phyloP scores from a whole-genome alignment of 37 sponge, comb jelly and placozoan genomes.

The Aplysina aerophoba region DNA sequence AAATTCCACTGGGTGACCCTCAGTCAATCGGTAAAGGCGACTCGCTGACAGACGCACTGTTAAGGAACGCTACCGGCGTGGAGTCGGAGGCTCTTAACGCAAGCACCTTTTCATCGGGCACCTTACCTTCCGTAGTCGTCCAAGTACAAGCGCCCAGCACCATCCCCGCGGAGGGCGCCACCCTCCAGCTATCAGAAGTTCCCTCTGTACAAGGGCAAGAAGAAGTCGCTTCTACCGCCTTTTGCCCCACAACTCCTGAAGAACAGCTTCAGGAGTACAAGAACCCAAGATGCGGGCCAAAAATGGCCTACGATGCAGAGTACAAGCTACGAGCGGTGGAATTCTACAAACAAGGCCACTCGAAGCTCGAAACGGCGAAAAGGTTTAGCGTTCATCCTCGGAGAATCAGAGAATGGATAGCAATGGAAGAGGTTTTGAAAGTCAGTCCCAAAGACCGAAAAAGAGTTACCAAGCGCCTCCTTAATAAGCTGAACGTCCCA shows the following conservation, averaged over 20 bases:
- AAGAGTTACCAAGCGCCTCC: constrained; percentile 18
- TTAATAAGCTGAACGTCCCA: constrained; percentile 16
- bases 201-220: constrained; percentile 12
- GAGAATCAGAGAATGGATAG: constrained; percentile 26
- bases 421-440: constrained; percentile 27
- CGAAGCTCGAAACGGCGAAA: constrained; percentile 21
- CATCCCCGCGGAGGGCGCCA: not conserved
- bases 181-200: not conserved
- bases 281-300: constrained; percentile 20
- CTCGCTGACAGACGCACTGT: constrained; percentile 9
- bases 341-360: constrained; percentile 30
- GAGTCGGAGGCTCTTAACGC: not conserved
- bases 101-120: not conserved
- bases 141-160: constrained; percentile 13
- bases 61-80: constrained; percentile 35
- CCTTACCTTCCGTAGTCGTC: not conserved
- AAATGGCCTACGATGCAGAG: constrained; percentile 10
- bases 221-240: constrained; percentile 17
- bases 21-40: not conserved
- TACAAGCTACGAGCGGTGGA: constrained; percentile 28
- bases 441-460: constrained; percentile 25
- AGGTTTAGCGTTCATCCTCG: constrained; percentile 16
- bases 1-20: not conserved
- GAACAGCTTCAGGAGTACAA: not conserved
- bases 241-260: not conserved